These are phyloP conservation scores for Phymastichus coffea DNA, from an alignment of 1,140 invertebrate species.

Conservation along the genomic window DNA sequence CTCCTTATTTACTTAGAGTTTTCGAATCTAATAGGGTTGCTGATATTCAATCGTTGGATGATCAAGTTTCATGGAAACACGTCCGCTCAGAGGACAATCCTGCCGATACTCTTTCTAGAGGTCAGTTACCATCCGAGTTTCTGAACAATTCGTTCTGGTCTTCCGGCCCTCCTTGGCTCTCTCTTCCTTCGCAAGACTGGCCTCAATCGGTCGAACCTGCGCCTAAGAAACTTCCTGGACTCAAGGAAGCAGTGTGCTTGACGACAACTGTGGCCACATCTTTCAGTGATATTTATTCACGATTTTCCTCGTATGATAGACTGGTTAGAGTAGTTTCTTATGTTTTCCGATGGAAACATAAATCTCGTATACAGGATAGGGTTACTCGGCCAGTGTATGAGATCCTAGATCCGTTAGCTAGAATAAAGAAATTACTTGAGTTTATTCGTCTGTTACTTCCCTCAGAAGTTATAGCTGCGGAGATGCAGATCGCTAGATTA, in stretches of 20 bases:
- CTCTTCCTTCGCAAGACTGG: background rate
- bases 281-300: background rate
- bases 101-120: constrained; percentile 40
- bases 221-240: background rate
- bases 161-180: constrained; percentile 22
- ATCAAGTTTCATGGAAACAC: constrained; percentile 46
- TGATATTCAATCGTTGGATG: constrained; percentile 28
- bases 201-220: background rate
- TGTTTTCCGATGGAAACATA: background rate
- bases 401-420: too few relatives aligned
- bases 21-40: constrained; percentile 47
- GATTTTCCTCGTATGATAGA: background rate
- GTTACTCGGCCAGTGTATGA: too few relatives aligned
- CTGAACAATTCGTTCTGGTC: constrained; percentile 22
- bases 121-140: constrained; percentile 13
- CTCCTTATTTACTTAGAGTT: constrained; percentile 39
- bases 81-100: constrained; percentile 48
- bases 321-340: background rate
- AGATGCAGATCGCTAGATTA: background rate
- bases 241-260: background rate
- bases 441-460: background rate
- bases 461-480: background rate
- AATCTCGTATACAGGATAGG: too few relatives aligned
- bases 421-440: background rate
- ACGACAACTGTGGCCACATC: background rate